Base-by-base conservation (phyloP, 2,797 vertebrate species). In the Chiroxiphia lanceolata region DNA sequence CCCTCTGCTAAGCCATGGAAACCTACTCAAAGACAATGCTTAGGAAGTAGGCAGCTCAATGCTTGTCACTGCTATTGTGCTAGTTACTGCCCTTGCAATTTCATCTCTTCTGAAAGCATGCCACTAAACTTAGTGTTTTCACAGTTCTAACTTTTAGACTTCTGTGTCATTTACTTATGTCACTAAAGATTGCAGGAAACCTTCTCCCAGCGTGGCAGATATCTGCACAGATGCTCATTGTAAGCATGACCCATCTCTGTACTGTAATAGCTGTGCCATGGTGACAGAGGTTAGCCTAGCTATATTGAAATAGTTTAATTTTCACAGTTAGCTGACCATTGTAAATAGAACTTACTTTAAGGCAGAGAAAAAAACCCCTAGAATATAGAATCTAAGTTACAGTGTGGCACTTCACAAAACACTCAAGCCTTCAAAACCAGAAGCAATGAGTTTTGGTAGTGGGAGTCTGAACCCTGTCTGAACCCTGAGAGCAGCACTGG, bases 171-270 rank as follows among this genome's bases (percentile, higher is more conserved):
- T 56, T 75, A 42, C 15, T 71, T 47, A 50, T 57, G 40, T 70
- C 15, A 27, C 33, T 76, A 29, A 88, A 21, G 7, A 13, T 33
- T 54, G 13, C 23, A 67, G 48, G 44, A 88, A 77, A 34, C 16
- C 26, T 83, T 18, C 5, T 89, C 34, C 20, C n/a, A 45, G 42
- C 2, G 0, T 77, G 50, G 38, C 67, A 67, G 33, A 89, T 5
- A 0, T 75, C 34, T 87, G 36, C 7, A 12, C 47, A 85, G 40
- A 22, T 47, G 33, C 18, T 75, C 9, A 5, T 89, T 92, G 76
- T 42, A 60, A 63, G 47, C 13, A 15, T 1, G 0, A 2, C 8
- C 5, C 0, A 0, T 33, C n/a, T 83, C 18, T 38, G 9, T 65
- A 17, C 38, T 23, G 11, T n/a, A 63, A 42, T 13, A 56, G 9